Evolutionary conservation across 2,113 vertebrate species (phyloP).

Genomic region (Regulus satrapa): DNA sequence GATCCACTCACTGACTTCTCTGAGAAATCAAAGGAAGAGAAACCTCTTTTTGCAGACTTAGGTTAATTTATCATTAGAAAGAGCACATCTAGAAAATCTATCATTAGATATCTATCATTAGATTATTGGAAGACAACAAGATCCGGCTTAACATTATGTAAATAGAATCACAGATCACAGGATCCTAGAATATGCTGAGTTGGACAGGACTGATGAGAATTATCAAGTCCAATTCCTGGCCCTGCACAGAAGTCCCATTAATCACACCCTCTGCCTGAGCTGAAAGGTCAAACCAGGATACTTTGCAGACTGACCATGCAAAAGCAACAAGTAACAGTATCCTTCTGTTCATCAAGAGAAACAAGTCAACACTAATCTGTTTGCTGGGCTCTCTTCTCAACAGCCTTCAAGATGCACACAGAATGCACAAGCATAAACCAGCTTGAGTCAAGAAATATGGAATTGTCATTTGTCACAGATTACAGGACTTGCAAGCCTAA

Average conservation of each 20-base stretch:
- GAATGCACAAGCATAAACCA: neutral
- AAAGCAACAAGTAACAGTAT: neutral
- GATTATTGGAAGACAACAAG: neutral
- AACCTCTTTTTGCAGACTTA: neutral
- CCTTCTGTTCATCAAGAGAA: neutral
- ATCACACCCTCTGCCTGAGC: neutral
- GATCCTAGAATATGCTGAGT: neutral
- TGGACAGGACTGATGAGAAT: neutral
- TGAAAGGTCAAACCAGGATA: neutral
- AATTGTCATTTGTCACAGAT: neutral
- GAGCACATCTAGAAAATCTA: neutral
- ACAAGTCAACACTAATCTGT: neutral
- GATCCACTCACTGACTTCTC: neutral
- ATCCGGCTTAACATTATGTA: neutral
- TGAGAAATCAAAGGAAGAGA: neutral
- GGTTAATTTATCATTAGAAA: neutral
- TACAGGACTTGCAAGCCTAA: neutral
- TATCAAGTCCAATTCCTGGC: fast-evolving
- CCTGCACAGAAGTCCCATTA: neutral
- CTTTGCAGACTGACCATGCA: neutral
- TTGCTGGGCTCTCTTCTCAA: neutral
- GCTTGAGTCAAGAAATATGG: neutral
- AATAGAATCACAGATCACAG: neutral
- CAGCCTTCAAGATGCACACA: neutral
- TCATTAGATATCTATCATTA: fast-evolving